phyloP scores from a whole-genome alignment of 2,113 vertebrate species.

The Zootoca vivipara region DNA sequence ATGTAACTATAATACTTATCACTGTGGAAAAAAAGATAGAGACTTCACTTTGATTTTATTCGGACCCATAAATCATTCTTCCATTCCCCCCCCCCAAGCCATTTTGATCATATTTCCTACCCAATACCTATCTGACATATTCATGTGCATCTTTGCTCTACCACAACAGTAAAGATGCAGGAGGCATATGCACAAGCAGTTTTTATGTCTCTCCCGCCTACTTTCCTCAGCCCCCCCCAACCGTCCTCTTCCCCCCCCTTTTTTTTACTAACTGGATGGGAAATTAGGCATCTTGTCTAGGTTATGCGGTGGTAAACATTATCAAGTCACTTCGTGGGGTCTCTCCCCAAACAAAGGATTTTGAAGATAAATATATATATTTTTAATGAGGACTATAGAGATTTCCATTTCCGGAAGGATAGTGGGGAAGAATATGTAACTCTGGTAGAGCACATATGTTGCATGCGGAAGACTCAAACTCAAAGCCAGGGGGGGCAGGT shows the following conservation, averaged over 20 bases:
- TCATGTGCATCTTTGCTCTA: constrained; percentile 3
- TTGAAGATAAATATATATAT: neutral
- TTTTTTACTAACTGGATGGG: neutral
- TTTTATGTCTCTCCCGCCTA: neutral
- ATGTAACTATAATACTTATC: neutral
- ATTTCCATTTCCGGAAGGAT: neutral
- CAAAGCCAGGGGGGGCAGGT: too few species aligned
- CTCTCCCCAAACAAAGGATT: neutral
- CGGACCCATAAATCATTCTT: constrained; percentile 9
- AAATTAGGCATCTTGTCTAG: neutral
- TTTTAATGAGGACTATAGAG: neutral
- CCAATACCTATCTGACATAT: constrained; percentile 1
- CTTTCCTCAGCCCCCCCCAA: neutral
- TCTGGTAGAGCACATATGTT: neutral
- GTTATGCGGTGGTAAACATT: neutral
- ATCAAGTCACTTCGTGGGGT: neutral
- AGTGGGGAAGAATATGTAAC: neutral
- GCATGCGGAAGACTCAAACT: neutral
- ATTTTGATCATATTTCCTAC: constrained; percentile 6
- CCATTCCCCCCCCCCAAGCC: neutral
- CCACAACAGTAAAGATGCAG: constrained; percentile 8
- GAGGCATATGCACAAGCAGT: neutral
- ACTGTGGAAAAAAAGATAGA: neutral
- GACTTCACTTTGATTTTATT: constrained; percentile 23
- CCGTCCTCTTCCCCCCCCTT: too few species aligned